Conservation (phyloP, 2,113 vertebrate species). For the Ceyx margarethae region DNA sequence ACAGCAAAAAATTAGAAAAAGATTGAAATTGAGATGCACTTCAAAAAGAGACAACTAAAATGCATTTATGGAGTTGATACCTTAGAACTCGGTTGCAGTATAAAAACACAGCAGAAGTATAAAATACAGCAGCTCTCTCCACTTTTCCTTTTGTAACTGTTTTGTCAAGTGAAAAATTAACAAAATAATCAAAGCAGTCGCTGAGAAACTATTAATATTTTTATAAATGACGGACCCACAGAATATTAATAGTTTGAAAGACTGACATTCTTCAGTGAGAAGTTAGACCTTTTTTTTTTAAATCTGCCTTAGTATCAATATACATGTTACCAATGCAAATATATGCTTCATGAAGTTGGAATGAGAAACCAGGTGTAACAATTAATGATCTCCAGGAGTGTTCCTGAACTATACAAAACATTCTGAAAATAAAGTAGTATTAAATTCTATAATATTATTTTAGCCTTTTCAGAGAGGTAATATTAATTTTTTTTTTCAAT, state of each 20-base stretch:
- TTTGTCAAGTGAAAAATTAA: background rate
- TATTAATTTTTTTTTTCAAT: background rate
- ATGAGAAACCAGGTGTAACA: background rate
- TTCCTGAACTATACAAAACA: background rate
- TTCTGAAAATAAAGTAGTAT: background rate
- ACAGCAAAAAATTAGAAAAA: background rate
- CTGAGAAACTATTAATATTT: background rate
- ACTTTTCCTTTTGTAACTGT: background rate
- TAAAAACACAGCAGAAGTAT: background rate
- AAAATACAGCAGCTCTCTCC: background rate
- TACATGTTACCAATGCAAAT: accelerated
- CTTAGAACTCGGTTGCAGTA: background rate
- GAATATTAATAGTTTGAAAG: background rate
- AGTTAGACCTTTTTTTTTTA: background rate
- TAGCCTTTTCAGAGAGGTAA: background rate
- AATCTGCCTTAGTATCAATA: background rate
- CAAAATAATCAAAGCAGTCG: background rate
- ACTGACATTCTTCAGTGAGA: background rate
- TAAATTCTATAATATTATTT: background rate
- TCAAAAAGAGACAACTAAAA: background rate
- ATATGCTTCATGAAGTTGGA: background rate
- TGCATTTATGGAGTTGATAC: background rate
- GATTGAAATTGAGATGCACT: background rate
- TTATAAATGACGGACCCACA: background rate
- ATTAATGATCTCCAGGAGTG: background rate